These are phyloP conservation scores for Heliconius hortense DNA, from an alignment of 2,888 invertebrate genomes.

Conservation along the genomic window DNA sequence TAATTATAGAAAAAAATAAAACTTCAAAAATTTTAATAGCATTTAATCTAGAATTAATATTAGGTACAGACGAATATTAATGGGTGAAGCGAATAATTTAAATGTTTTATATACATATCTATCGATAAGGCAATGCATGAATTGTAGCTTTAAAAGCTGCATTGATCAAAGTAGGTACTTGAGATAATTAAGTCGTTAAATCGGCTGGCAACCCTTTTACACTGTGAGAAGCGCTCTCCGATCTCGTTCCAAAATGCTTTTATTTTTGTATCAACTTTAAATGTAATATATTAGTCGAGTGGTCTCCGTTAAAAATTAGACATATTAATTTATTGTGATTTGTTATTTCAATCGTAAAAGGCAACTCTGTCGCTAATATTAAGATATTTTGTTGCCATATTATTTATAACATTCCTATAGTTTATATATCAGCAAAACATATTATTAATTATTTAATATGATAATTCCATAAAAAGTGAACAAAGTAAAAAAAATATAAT, in stretches of 20 bases:
- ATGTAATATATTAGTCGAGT: constrained; percentile 63
- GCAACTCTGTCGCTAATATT: neutral
- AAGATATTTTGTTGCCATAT: neutral
- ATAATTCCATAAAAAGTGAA: neutral
- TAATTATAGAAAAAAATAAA: neutral
- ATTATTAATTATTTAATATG: neutral
- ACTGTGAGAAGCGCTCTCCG: constrained; percentile 63
- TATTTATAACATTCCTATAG: neutral
- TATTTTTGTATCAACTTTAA: constrained; percentile 63
- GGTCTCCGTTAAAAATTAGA: constrained; percentile 42
- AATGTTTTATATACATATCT: constrained; percentile 28
- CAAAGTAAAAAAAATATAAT: constrained; percentile 5
- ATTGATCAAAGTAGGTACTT: constrained; percentile 62
- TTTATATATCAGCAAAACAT: neutral
- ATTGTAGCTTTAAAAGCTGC: constrained; percentile 55
- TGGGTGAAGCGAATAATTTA: constrained; percentile 31
- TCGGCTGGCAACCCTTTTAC: constrained; percentile 67
- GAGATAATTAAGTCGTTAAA: constrained; percentile 79
- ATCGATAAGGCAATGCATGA: constrained; percentile 56
- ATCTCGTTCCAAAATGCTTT: constrained; percentile 57
- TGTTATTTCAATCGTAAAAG: constrained; percentile 11
- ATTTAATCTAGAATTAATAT: constrained; percentile 3
- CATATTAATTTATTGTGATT: constrained; percentile 16
- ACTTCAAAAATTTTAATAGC: neutral
- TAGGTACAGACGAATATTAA: constrained; percentile 28